Base-by-base conservation (phyloP, 2,888 invertebrate species). In the Ochlodes sylvanus region DNA sequence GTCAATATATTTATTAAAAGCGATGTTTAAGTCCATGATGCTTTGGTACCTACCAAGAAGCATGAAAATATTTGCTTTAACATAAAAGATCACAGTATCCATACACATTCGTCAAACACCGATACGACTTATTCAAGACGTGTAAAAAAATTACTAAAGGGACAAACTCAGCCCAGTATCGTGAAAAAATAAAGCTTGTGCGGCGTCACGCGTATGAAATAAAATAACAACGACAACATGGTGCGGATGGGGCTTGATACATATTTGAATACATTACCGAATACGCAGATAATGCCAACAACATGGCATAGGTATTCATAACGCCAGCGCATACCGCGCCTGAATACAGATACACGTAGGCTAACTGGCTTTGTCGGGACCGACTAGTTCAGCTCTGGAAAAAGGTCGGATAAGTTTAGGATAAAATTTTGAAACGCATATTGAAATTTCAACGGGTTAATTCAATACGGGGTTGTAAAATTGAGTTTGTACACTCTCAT, bases 181-280 rank as follows among this genome's bases (percentile, higher is more conserved):
- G 81, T 75, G 67, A 78, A 86, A 90, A 90, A 88, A 89, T 90
- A 86, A 89, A 87, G 84, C 85, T 81, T 77, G 83, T 84, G 70
- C 82, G 84, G 79, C 83, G 86, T 90, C 92, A 92, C 91, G 92
- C 88, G 87, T 88, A 79, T 80, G 86, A 90, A 91, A 91, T 92
- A 92, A 93, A 93, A 92, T 92, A 92, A 90, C 89, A 89, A 85
- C 85, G 87, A 79, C 87, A 88, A 87, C 88, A 87, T 82, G 87
- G 86, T 86, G 90, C 87, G 91, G 87, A 89, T 88, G 89, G 86
- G 83, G 87, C 89, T 87, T 90, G 89, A 92, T 92, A 92, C 91
- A 91, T 92, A 93, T 92, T 93, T 93, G 92, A 92, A 93, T 92
- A 92, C 84, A 92, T 93, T 92, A 92, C 91, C 75, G 86, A 89